A percentile compares a stretch with the other conserved stretches of the same genome.
These are phyloP conservation scores for Barbus barbus DNA, from an alignment of 2,113 vertebrate genomes.

Conservation along the genomic window DNA sequence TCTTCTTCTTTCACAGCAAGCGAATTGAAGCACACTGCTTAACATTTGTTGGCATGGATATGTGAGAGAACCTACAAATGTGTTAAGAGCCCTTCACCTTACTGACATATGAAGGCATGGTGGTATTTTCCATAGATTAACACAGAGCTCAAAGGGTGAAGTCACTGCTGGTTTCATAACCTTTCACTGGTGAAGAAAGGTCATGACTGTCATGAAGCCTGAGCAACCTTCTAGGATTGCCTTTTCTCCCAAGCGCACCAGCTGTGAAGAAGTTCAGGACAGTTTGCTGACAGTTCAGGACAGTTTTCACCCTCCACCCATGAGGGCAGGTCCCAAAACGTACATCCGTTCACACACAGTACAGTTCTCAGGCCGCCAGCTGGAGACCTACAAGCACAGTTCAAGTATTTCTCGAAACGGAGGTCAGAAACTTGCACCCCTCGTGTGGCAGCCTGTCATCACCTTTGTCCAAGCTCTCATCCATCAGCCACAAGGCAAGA, in stretches of 20 bases:
- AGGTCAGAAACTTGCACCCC: constrained; percentile 10
- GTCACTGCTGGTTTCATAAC: background rate
- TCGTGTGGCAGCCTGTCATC: background rate
- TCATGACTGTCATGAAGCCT: constrained; percentile 1
- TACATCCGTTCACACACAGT: background rate
- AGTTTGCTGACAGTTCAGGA: constrained; percentile 41
- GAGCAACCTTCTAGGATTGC: constrained; percentile 19
- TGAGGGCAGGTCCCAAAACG: constrained; percentile 26
- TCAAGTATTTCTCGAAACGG: constrained; percentile 32
- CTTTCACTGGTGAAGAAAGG: constrained; percentile 36
- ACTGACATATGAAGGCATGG: background rate
- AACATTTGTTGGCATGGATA: background rate
- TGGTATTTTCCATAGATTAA: background rate
- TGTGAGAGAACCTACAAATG: background rate
- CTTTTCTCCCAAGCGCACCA: constrained; percentile 21
- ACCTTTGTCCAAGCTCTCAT: constrained; percentile 31
- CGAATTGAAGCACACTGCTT: background rate
- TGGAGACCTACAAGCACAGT: background rate
- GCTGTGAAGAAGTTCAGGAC: constrained; percentile 37
- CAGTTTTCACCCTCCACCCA: constrained; percentile 6
- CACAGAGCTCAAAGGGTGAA: background rate
- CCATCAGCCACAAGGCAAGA: constrained; percentile 31
- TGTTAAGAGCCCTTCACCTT: background rate
- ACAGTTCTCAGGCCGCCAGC: background rate
- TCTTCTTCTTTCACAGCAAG: background rate